Conservation (phyloP, 2,113 vertebrate genomes). For the Albula goreensis region DNA sequence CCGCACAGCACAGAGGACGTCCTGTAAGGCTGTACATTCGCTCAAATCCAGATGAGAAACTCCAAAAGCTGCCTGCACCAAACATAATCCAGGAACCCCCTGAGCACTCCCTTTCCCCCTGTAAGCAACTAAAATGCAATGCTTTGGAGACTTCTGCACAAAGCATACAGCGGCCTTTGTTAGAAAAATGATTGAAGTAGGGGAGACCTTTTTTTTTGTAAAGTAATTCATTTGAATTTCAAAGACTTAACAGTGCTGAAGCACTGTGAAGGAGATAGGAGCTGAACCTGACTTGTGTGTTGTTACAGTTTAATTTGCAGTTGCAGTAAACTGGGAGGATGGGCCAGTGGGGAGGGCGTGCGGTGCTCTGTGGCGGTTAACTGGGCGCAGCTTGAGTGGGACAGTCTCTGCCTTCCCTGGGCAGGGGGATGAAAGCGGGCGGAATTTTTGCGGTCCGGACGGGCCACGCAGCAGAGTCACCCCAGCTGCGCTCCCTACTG, state of each 20-base stretch:
- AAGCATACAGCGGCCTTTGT: not conserved
- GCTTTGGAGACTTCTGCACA: not conserved
- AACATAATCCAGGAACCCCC: not conserved
- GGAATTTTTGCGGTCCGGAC: not conserved
- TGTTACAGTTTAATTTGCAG: not conserved
- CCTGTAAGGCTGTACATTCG: not conserved
- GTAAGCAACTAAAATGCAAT: not conserved
- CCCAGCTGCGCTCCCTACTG: slow-evolving; percentile 8
- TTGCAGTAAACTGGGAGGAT: not conserved
- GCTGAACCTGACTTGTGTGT: not conserved
- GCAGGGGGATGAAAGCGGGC: not conserved
- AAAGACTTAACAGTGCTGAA: not conserved
- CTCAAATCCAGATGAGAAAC: not conserved
- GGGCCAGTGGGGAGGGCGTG: not conserved
- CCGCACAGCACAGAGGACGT: not conserved
- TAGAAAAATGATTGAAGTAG: not conserved
- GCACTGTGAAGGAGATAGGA: not conserved
- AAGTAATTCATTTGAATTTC: slow-evolving; percentile 7
- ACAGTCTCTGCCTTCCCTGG: not conserved
- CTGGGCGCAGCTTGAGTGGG: not conserved
- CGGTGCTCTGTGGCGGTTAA: not conserved
- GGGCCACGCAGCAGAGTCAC: not conserved
- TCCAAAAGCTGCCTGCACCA: not conserved
- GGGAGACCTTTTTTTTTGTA: not conserved
- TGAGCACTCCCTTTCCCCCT: not conserved